Conservation (phyloP, 2,888 invertebrate species). For the Metallyticus violacea region DNA sequence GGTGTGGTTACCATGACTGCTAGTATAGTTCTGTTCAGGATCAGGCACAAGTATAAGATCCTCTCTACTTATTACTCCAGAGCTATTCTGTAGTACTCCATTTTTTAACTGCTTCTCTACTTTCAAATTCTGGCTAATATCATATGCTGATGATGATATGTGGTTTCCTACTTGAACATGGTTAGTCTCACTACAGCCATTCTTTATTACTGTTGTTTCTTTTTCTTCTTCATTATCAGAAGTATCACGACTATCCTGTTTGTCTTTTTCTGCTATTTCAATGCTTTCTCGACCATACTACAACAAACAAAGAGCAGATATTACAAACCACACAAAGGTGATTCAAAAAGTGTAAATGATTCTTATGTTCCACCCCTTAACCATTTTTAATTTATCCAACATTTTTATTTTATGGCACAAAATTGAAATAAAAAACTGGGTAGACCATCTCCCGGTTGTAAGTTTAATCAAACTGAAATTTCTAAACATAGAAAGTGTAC, state of each 20-base stretch:
- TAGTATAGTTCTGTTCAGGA: conserved; percentile 57
- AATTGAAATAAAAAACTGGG: too few relatives aligned
- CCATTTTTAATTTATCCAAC: too few relatives aligned
- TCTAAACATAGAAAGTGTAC: too few relatives aligned
- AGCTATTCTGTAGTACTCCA: conserved; percentile 15
- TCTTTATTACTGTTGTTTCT: conserved; percentile 40
- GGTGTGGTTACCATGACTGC: conserved; percentile 44
- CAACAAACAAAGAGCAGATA: conserved; percentile 38
- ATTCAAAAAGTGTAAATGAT: too few relatives aligned
- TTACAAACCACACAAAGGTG: too few relatives aligned
- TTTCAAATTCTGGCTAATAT: conserved; percentile 36
- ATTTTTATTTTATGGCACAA: too few relatives aligned
- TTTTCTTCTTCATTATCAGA: conserved; percentile 50
- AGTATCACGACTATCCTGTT: conserved; percentile 49
- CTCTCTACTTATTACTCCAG: conserved; percentile 65
- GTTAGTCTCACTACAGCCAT: conserved; percentile 33
- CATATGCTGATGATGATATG: conserved; percentile 11
- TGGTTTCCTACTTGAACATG: conserved; percentile 25
- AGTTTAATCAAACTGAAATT: too few relatives aligned
- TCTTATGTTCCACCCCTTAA: too few relatives aligned
- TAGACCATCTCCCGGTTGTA: too few relatives aligned
- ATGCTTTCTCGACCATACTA: conserved; percentile 84
- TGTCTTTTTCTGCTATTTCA: conserved; percentile 59
- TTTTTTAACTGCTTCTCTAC: conserved; percentile 28
- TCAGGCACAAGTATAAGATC: conserved; percentile 73